Conservation (phyloP, 2,797 vertebrate genomes). For the Lepilemur septentrionalis region DNA sequence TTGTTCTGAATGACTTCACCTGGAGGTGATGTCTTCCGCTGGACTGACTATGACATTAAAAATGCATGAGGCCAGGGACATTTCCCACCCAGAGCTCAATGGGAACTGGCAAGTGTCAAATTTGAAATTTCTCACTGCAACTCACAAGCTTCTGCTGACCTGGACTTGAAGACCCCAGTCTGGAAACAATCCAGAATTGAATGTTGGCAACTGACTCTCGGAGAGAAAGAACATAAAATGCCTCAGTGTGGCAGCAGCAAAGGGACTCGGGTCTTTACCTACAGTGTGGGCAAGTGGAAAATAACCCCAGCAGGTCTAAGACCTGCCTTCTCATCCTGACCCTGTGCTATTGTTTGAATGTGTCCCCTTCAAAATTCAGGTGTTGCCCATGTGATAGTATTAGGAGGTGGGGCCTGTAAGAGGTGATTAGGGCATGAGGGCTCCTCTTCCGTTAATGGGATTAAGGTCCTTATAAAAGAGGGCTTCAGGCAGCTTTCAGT, state of each 20-base stretch:
- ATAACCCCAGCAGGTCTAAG: background rate
- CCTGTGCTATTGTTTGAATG: background rate
- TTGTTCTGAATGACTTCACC: constrained; percentile 82
- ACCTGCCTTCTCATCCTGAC: background rate
- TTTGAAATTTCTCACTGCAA: constrained; percentile 79
- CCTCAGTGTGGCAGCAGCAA: background rate
- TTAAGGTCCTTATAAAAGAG: background rate
- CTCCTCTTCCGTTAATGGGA: background rate
- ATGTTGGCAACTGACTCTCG: constrained; percentile 2
- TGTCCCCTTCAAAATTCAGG: background rate
- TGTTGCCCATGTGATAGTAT: background rate
- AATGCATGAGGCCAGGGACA: constrained; percentile 80
- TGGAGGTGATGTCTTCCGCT: constrained; percentile 83
- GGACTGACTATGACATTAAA: constrained; percentile 83
- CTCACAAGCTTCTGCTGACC: constrained; percentile 79
- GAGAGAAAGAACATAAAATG: background rate
- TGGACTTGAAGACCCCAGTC: constrained; percentile 71
- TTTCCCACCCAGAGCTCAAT: constrained; percentile 81
- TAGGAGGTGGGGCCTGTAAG: too few species aligned
- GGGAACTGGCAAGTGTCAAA: constrained; percentile 85
- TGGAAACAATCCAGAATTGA: constrained; percentile 68
- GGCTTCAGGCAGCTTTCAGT: background rate
- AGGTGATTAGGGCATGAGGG: background rate
- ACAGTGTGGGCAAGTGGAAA: background rate
- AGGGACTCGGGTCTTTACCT: background rate